Evolutionary conservation across 2,888 invertebrate species (phyloP).

Genomic region (Scaptomyza caliginosa): DNA sequence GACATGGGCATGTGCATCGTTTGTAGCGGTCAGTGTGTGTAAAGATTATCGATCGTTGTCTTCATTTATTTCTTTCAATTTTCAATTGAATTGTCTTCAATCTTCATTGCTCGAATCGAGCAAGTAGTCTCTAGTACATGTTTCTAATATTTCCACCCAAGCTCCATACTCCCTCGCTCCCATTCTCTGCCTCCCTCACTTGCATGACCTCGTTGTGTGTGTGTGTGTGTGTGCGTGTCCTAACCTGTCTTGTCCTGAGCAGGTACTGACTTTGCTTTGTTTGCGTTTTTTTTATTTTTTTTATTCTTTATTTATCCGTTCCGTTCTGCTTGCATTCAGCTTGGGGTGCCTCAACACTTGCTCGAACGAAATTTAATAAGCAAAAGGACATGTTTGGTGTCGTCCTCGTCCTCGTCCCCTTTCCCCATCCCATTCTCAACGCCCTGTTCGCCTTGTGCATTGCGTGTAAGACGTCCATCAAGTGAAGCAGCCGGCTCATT

Average conservation of each 20-base stretch:
- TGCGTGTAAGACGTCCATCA: slow-evolving; percentile 74
- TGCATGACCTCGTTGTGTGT: slow-evolving; percentile 28
- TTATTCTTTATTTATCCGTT: not conserved
- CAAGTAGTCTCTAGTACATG: slow-evolving; percentile 46
- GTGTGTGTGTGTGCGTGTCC: slow-evolving; percentile 2
- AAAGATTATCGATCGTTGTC: slow-evolving; percentile 71
- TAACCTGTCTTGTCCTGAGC: slow-evolving; percentile 35
- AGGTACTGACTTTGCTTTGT: slow-evolving; percentile 69
- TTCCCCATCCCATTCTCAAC: not conserved
- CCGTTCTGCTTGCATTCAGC: slow-evolving; percentile 44
- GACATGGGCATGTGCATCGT: slow-evolving; percentile 20
- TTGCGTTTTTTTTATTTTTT: slow-evolving; percentile 61
- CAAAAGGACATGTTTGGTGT: slow-evolving; percentile 75
- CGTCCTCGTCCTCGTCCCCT: slow-evolving; percentile 40
- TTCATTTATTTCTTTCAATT: slow-evolving; percentile 14
- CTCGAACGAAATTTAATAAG: slow-evolving; percentile 76
- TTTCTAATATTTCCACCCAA: slow-evolving; percentile 29
- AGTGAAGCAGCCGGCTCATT: slow-evolving; percentile 73
- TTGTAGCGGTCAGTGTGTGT: slow-evolving; percentile 62
- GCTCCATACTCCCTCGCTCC: slow-evolving; percentile 10
- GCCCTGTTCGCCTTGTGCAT: slow-evolving; percentile 30
- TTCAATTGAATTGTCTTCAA: slow-evolving; percentile 79
- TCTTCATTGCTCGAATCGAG: slow-evolving; percentile 65
- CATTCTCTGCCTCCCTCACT: not conserved
- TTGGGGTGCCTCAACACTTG: slow-evolving; percentile 68